Evolutionary conservation across 1,140 invertebrate species (phyloP).

Genomic region (Apis mellifera): Amel_HAv3.1 CM009934.2:3744001-3744500

Average conservation of each 20-base stretch:
- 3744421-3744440: conserved; percentile 43
- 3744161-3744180: conserved; percentile 67
- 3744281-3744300: conserved; percentile 74
- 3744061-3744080: neutral
- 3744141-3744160: conserved; percentile 60
- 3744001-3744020: neutral
- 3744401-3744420: conserved; percentile 18
- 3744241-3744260: conserved; percentile 50
- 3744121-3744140: conserved; percentile 58
- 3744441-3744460: conserved; percentile 75
- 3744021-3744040: neutral
- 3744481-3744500: neutral
- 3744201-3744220: conserved; percentile 50
- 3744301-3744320: conserved; percentile 77
- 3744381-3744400: neutral
- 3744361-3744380: conserved; percentile 39
- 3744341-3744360: conserved; percentile 62
- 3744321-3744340: conserved; percentile 78
- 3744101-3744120: conserved; percentile 49
- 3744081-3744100: conserved; percentile 45
- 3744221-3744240: conserved; percentile 74
- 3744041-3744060: neutral
- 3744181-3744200: conserved; percentile 70
- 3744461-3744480: conserved; percentile 78
- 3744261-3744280: conserved; percentile 67